Percentiles rank a stretch among this genome's conserved stretches.
These are phyloP conservation scores for Pelmatolapia mariae DNA, from an alignment of 2,113 vertebrate species.

Conservation along the genomic window DNA sequence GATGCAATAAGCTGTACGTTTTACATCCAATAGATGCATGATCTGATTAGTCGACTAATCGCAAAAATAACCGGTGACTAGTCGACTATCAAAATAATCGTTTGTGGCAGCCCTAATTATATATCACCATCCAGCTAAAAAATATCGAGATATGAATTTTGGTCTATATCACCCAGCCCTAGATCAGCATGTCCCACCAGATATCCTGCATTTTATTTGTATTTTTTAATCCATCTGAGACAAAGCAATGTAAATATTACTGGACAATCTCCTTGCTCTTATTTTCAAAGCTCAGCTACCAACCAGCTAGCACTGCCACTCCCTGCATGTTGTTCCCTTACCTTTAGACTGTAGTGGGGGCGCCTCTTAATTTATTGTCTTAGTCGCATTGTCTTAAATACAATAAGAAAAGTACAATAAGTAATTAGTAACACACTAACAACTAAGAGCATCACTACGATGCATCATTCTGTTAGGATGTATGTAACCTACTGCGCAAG, in stretches of 20 bases:
- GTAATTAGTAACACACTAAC: background rate
- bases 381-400: background rate
- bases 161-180: too few species aligned
- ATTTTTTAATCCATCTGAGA: background rate
- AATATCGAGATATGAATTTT: too few species aligned
- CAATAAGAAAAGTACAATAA: background rate
- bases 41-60: too few species aligned
- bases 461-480: background rate
- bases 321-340: background rate
- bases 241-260: background rate
- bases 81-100: too few species aligned
- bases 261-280: background rate
- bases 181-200: background rate
- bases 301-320: background rate
- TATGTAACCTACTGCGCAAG: too few species aligned
- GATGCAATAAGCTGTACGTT: too few species aligned
- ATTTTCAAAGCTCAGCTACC: background rate
- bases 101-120: too few species aligned
- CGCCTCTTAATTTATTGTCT: background rate
- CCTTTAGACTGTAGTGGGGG: background rate
- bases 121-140: background rate
- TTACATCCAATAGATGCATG: too few species aligned
- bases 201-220: background rate
- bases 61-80: too few species aligned
- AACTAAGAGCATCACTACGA: background rate